These are phyloP conservation scores for Drosophila picticornis DNA, from an alignment of 2,888 invertebrate genomes.

Conservation along the genomic window DNA sequence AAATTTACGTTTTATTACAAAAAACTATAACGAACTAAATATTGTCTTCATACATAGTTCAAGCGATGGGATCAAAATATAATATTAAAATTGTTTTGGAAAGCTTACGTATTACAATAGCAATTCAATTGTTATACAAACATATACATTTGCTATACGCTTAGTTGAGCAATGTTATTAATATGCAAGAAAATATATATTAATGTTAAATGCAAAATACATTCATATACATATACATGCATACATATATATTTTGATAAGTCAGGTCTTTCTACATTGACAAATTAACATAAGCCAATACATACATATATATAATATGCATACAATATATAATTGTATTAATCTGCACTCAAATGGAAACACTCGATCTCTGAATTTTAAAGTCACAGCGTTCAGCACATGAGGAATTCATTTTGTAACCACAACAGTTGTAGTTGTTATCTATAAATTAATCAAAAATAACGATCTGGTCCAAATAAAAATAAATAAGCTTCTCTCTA, in stretches of 20 bases:
- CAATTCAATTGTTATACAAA: conserved; percentile 26
- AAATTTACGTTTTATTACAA: conserved; percentile 12
- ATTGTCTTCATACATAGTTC: conserved; percentile 39
- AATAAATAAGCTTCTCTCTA: conserved; percentile 19
- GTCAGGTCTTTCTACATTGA: conserved; percentile 37
- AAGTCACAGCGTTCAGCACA: conserved; percentile 11
- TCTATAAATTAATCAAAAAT: conserved; percentile 33
- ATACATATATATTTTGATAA: conserved; percentile 39
- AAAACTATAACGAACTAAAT: conserved; percentile 22
- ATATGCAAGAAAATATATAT: conserved; percentile 30
- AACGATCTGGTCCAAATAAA: conserved; percentile 46
- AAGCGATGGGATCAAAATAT: conserved; percentile 57
- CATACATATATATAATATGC: conserved; percentile 6
- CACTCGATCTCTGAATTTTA: conserved; percentile 8
- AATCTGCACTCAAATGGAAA: conserved; percentile 15
- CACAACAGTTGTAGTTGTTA: conserved; percentile 30
- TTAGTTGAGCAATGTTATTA: conserved; percentile 34
- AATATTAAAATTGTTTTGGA: conserved; percentile 40
- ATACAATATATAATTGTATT: neutral
- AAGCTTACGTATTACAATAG: conserved; percentile 38
- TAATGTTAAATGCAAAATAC: conserved; percentile 27
- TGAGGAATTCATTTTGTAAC: conserved; percentile 14
- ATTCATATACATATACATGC: conserved; percentile 19
- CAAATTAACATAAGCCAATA: conserved; percentile 23
- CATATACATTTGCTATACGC: conserved; percentile 22